Evolutionary conservation across 23 tunicate species (phyloP), one percentile per base, ranked within the genome.

Genomic region (Oikopleura dioica): DNA sequence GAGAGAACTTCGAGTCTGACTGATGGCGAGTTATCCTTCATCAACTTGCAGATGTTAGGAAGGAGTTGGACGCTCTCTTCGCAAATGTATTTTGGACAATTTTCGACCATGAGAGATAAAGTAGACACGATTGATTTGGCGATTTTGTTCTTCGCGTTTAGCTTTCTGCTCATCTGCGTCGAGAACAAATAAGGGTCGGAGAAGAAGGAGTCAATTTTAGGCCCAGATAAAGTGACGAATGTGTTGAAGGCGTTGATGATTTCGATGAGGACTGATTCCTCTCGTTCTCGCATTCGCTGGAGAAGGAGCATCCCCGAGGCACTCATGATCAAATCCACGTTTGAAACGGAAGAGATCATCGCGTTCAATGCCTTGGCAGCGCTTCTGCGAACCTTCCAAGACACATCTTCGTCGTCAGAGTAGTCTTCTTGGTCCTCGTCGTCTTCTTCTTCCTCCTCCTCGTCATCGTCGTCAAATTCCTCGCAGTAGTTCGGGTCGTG

Each of bases 331-430:
- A 44, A 44, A 9, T 9, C 9, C 16, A 9, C 55, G 55, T 16
- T 9, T 16, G 16, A 16, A 9, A 16, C 55, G 55, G 55, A 44
- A 44, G 55, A 44, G 21, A 44, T 44, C 21, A 44, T 9, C 55
- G 16, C 32, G 85, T 83, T 35, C 82, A 72, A 9, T 44, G 21
- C 55, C 55, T 44, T 44, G 21, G 55, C 55, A 21, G 55, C 9
- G 21, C 55, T 44, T 44, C 55, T 36, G 79, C 78, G 34, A 9
- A 79, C 97, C 84, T 91, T 91, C 97, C 97, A 91, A 69, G 92
- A 84, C 82, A 82, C 82, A 51, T 91, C 97, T 36, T 91, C 97
- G 76, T 91, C 97, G 78, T 91, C 97, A 9, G 97, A 91, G 80
- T 91, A 91, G 78, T 91, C 95, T 35, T 88, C 97, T 59, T 87